Percentiles rank a stretch among this genome's conserved stretches.
These are phyloP conservation scores for Thaleichthys pacificus DNA, from an alignment of 2,797 vertebrate genomes.

Conservation along the genomic window DNA sequence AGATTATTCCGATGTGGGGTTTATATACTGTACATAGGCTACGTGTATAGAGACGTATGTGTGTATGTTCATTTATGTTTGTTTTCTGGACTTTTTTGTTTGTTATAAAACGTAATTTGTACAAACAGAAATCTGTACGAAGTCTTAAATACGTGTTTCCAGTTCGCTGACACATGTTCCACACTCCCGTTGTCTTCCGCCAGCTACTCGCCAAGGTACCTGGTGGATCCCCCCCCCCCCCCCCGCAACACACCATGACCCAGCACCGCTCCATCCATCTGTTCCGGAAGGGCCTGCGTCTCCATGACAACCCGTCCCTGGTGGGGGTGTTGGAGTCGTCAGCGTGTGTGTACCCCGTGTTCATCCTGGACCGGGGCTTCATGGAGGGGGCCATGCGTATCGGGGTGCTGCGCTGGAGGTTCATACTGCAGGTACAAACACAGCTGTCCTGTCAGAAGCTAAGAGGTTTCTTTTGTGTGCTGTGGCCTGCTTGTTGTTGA, in stretches of 20 bases:
- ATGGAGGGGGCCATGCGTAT: constrained; percentile 34
- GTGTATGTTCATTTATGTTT: background rate
- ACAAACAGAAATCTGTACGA: too few relatives aligned
- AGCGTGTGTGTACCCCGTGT: constrained; percentile 91
- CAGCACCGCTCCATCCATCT: constrained; percentile 81
- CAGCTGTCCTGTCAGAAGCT: too few relatives aligned
- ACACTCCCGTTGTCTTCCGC: too few relatives aligned
- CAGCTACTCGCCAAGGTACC: background rate
- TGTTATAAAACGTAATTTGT: too few relatives aligned
- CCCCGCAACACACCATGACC: background rate
- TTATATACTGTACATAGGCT: too few relatives aligned
- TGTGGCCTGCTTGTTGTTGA: too few relatives aligned
- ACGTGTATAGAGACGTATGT: background rate
- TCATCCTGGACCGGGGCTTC: constrained; percentile 85
- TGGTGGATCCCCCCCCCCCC: background rate
- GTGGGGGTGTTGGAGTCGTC: constrained; percentile 88
- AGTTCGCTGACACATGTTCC: too few relatives aligned
- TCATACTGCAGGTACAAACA: constrained; percentile 42
- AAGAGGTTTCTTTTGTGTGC: too few relatives aligned
- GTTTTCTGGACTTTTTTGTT: too few relatives aligned
- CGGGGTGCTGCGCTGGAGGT: constrained; percentile 59
- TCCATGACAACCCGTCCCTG: constrained; percentile 94
- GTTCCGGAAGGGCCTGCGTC: constrained; percentile 96
- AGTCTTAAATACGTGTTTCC: too few relatives aligned
- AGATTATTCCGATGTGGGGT: background rate